Conservation (phyloP, 2,888 invertebrate genomes). For the Pteria penguin region DNA sequence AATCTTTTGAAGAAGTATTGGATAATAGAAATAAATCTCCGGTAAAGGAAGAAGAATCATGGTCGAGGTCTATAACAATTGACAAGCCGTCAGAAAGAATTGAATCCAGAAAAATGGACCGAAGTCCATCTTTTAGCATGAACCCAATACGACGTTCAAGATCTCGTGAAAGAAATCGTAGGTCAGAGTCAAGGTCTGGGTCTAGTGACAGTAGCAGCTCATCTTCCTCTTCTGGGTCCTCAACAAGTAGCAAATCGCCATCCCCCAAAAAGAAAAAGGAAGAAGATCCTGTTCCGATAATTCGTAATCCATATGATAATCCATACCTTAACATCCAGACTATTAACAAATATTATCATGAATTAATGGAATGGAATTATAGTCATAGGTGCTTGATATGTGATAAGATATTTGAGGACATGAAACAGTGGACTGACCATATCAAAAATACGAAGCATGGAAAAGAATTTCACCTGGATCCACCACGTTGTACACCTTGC, state of each 20-base stretch:
- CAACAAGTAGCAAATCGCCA: not conserved
- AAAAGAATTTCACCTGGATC: slow-evolving; percentile 20
- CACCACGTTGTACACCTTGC: slow-evolving; percentile 18
- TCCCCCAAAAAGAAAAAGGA: not conserved
- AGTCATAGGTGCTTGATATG: slow-evolving; percentile 27
- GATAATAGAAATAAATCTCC: not conserved
- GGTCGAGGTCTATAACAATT: slow-evolving; percentile 4
- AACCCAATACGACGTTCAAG: not conserved
- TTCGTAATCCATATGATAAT: slow-evolving; percentile 17
- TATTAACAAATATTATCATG: slow-evolving; percentile 16
- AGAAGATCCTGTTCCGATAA: not conserved
- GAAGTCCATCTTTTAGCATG: not conserved
- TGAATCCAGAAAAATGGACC: not conserved
- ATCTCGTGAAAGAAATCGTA: not conserved
- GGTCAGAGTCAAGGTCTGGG: not conserved
- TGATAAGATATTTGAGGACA: slow-evolving; percentile 14
- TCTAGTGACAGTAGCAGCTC: not conserved
- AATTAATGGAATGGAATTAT: slow-evolving; percentile 28
- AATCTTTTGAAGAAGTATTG: not conserved
- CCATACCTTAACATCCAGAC: slow-evolving; percentile 15
- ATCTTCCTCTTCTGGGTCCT: not conserved
- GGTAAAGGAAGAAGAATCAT: not conserved
- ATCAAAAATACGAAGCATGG: slow-evolving; percentile 21
- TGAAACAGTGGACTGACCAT: slow-evolving; percentile 20
- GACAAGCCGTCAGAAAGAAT: not conserved